These are phyloP conservation scores for Ailuropoda melanoleuca DNA, from an alignment of 2,113 vertebrate genomes.

Conservation along the genomic window DNA sequence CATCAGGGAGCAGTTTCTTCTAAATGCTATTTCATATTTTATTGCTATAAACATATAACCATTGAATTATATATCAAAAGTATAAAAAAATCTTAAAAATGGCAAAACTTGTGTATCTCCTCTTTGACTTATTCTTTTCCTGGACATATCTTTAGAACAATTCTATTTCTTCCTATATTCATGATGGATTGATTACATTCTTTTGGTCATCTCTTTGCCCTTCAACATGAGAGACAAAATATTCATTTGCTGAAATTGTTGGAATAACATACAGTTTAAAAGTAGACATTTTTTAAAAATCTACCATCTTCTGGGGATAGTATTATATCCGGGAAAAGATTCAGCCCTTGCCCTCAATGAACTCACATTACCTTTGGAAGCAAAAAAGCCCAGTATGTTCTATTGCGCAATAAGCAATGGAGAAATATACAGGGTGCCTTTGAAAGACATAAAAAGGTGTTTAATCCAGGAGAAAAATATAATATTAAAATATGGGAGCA, in stretches of 20 bases:
- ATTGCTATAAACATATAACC: background rate
- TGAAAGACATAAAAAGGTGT: background rate
- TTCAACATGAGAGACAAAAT: background rate
- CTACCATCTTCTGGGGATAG: background rate
- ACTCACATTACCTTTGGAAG: background rate
- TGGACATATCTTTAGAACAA: background rate
- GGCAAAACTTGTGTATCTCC: background rate
- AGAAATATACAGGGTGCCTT: background rate
- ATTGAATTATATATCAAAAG: background rate
- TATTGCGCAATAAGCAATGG: background rate
- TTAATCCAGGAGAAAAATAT: background rate
- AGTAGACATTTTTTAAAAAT: constrained; percentile 4
- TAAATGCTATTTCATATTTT: background rate
- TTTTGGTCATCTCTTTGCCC: background rate
- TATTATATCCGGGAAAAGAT: background rate
- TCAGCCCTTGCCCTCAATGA: background rate
- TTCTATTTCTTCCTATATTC: background rate
- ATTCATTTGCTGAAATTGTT: background rate
- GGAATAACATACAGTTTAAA: background rate
- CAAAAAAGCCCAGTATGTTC: background rate
- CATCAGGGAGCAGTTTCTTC: background rate
- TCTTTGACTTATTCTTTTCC: background rate
- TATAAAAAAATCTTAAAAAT: background rate
- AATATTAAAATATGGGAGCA: background rate
- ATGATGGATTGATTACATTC: background rate